These are phyloP conservation scores for Orestias chungarensis DNA, from an alignment of 2,797 vertebrate genomes.

Conservation along the genomic window DNA sequence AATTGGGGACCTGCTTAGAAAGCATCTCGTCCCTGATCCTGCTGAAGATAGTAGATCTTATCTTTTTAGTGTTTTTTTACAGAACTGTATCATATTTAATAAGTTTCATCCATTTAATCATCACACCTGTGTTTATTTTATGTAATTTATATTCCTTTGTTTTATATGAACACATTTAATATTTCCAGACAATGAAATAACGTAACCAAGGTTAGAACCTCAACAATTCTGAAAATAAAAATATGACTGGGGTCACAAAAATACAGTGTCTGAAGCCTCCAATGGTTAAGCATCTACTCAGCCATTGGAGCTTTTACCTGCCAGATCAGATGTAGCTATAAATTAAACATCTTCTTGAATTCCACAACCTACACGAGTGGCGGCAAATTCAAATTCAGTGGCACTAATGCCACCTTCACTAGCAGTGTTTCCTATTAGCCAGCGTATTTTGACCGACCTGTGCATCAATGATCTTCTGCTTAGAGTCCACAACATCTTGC, in stretches of 20 bases:
- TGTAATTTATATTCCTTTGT: not conserved
- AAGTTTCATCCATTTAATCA: not conserved
- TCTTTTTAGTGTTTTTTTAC: no score
- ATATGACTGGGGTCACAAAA: not conserved
- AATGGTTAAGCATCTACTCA: no score
- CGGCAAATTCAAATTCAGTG: constrained; percentile 13
- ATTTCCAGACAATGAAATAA: not conserved
- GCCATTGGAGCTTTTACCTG: constrained; percentile 41
- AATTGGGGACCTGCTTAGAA: no score
- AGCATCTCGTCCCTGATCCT: no score
- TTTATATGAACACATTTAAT: not conserved
- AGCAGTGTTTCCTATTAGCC: not conserved
- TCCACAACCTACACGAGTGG: constrained; percentile 7
- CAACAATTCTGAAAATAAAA: not conserved
- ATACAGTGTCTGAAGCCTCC: no score
- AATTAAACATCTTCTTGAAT: constrained; percentile 64
- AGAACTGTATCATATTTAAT: not conserved
- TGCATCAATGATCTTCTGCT: constrained; percentile 98
- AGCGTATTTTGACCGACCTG: constrained; percentile 80
- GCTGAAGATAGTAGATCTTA: no score
- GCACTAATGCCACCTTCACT: not conserved
- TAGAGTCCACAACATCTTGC: constrained; percentile 97
- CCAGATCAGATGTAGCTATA: constrained; percentile 34
- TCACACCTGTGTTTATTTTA: not conserved
- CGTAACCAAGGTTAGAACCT: not conserved